phyloP scores from a whole-genome alignment of 1,140 invertebrate species.

The Halyomorpha halys region DNA sequence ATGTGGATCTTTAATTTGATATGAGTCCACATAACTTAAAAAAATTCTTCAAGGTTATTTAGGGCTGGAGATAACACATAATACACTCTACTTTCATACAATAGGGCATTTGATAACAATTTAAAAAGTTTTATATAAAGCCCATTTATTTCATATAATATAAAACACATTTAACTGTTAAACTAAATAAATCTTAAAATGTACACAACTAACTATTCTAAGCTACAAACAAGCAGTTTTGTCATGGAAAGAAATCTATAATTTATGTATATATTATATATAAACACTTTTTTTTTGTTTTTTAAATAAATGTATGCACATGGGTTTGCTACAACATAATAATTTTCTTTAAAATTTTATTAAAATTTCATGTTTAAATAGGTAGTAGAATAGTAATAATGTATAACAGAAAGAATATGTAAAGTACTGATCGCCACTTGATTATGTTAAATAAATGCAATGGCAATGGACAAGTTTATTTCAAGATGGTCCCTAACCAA shows the following conservation, averaged over 20 bases:
- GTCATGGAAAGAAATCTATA: slow-evolving; percentile 26
- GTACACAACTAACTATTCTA: slow-evolving; percentile 25
- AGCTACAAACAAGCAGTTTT: slow-evolving; percentile 24
- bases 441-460: slow-evolving; percentile 16
- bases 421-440: slow-evolving; percentile 7
- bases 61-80: slow-evolving; percentile 15
- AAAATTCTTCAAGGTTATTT: slow-evolving; percentile 5
- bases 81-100: slow-evolving; percentile 16
- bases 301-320: slow-evolving; percentile 16
- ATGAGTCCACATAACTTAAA: slow-evolving; percentile 18
- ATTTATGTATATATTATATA: slow-evolving; percentile 24
- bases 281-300: slow-evolving; percentile 24
- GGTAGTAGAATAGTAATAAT: slow-evolving; percentile 24
- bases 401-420: slow-evolving; percentile 24
- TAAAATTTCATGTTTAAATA: slow-evolving; percentile 11
- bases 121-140: slow-evolving; percentile 2
- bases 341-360: slow-evolving; percentile 15
- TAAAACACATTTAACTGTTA: slow-evolving; percentile 19
- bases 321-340: slow-evolving; percentile 24
- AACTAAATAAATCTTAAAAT: slow-evolving; percentile 25
- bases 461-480: slow-evolving; percentile 11
- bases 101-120: slow-evolving; percentile 19
- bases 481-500: slow-evolving; percentile 23
- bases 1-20: slow-evolving; percentile 23
- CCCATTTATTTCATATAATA: slow-evolving; percentile 13